Conservation (phyloP, 92 coral and sea anemone species). For the Scolanthus callimorphus region DNA sequence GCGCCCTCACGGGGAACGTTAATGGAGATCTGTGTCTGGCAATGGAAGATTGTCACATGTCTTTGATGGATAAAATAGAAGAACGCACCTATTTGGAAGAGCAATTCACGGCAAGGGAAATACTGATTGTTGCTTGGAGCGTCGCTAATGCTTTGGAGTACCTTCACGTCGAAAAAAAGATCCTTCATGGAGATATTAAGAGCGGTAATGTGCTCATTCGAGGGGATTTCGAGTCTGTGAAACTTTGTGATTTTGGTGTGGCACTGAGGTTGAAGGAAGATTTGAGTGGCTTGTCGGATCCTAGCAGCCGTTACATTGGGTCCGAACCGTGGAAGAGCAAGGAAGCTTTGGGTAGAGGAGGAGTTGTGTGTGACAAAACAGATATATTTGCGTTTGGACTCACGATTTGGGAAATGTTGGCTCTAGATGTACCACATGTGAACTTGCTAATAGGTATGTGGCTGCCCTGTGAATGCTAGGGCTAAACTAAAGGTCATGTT, state of each 20-base stretch:
- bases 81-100: constrained; percentile 80
- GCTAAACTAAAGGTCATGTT: no score
- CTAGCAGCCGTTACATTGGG: constrained; percentile 75
- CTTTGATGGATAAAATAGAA: constrained; percentile 86
- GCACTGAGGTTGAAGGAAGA: constrained; percentile 84
- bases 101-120: constrained; percentile 62
- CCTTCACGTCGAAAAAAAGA: constrained; percentile 76
- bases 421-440: constrained; percentile 86
- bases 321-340: constrained; percentile 98
- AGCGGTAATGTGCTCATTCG: constrained; percentile 88
- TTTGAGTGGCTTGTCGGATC: constrained; percentile 66
- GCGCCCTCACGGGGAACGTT: constrained; percentile 79
- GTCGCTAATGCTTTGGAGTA: constrained; percentile 79
- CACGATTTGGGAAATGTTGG: constrained; percentile 90
- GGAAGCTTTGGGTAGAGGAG: constrained; percentile 75
- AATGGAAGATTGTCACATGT: constrained; percentile 96
- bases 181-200: constrained; percentile 92
- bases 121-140: constrained; percentile 83
- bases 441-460: constrained; percentile 78
- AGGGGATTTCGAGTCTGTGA: constrained; percentile 85
- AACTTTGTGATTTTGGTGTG: constrained; percentile 97
- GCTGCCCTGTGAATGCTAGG: no score
- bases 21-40: constrained; percentile 89
- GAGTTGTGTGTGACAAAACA: constrained; percentile 76
- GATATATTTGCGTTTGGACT: constrained; percentile 95